Evolutionary conservation across 92 coral and sea anemone species (phyloP), one percentile per base, ranked within the genome.

Genomic region (Epizoanthus illoricatus): DNA sequence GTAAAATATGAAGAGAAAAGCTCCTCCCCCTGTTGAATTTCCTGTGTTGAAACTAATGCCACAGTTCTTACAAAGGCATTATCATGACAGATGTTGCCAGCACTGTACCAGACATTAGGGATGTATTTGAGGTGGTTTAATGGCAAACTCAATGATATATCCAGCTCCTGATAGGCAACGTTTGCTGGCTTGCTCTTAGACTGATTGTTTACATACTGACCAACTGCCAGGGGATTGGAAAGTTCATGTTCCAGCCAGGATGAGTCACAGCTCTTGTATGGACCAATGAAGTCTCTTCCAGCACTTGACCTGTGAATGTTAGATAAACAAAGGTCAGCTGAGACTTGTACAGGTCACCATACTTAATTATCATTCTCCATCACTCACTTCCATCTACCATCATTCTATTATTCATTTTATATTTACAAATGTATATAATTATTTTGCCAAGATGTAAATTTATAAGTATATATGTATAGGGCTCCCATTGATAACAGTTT

Each of bases 1-100:
- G 99, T 97, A 64, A 94, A 97, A 69, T 97, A 97, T 21, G 99
- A 97, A n/a, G 99, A 97, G 62, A 97, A 87, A 55, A 97, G 74
- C 64, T 97, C 99, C 59, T 97, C 97, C 6, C 92, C 92, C 81
- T 91, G 83, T 18, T 41, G 15, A 28, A 97, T 91, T 49, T 91
- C 89, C 52, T 86, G 79, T 21, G 88, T 80, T 28, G 99, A 94
- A 15, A 97, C 90, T 21, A 97, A 86, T 16, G 94, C 92, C 49
- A 97, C 97, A 21, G 85, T 86, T 85, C 99, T 88, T 19, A 97
- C 86, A 76, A 88, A 91, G 52, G 89, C 73, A 59, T 84, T 74
- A 24, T 91, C 91, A 41, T 83, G 66, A 0, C 86, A 84, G 23
- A 94, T 91, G 15, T 91, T 90, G 7, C 90, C 98, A 65, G 90